Base-by-base conservation (phyloP, 2,797 vertebrate species). In the Graptemys geographica region DNA sequence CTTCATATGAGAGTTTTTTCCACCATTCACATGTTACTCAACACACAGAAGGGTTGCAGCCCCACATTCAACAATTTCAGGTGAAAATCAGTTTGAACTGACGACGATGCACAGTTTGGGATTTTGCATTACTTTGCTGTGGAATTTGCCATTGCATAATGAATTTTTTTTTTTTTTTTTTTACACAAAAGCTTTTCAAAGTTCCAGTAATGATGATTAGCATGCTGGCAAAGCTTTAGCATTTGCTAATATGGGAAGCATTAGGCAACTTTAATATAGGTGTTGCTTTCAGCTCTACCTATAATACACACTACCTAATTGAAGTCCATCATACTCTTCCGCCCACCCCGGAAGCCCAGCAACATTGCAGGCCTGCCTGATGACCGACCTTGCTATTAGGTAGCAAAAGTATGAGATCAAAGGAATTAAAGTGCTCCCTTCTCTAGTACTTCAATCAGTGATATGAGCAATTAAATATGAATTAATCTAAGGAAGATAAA, bases 401-500 rank as follows among this genome's bases (percentile, higher is more conserved):
- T 81, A 47, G 4, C 37, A 82, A 95, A 91, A 96, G 89, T 21
- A 21, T 25, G 95, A 96, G 96, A 98, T 97, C 92, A 98, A 98
- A 98, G 94, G 84, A 88, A 91, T 37, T 79, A 65, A 94, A 95
- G 96, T 88, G 72, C 93, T 97, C 85, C 96, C 92, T 89, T 97
- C 41, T 23, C 96, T 87, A 65, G 74, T 86, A 90, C 97, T 97
- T 97, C 97, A 97, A 86, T 98, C 96, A 96, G 96, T 59, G 86
- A 92, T 92, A 94, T 31, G 89, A 97, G 96, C 94, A 97, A 98
- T 98, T 98, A 98, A 98, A 95, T 92, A 83, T 25, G 90, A 97
- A 97, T 98, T 97, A 97, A 97, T 97, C 89, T 97, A 96, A 97
- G 96, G 91, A 96, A 90, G 96, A 96, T 95, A 93, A 97, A 98